Evolutionary conservation across 2,797 vertebrate species (phyloP), one percentile per base, ranked within the genome.

Genomic region (Microctenopoma lineatum): DNA sequence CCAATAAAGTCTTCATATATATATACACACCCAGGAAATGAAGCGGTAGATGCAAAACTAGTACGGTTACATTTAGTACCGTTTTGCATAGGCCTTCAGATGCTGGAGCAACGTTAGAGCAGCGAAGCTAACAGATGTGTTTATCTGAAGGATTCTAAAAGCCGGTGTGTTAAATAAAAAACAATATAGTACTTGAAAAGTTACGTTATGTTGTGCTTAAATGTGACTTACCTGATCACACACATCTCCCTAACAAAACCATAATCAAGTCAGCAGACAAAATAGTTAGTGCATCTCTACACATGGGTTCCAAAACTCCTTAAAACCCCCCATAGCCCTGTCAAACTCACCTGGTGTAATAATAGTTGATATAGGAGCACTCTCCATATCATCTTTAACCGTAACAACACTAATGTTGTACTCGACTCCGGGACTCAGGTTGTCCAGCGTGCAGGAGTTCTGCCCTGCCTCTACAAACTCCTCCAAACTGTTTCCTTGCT

Each of bases 371-470:
- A 98, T 75, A 9, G 98, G 97, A 21, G 77, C 14, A 39, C 98
- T 99, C 94, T 99, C 97, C 92, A 96, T 96, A 42, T 95, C 86
- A 0, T 95, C 95, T 87, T 98, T 99, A 25, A 99, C 94, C 0
- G 98, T 94, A 36, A 96, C 95, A 62, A 99, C 96, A 0, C 97
- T 99, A 92, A 99, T 89, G 0, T 98, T 98, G 92, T 99, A 99
- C 83, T 98, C 96, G 75, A 99, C 89, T 1, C 98, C 98, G 0
- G 98, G 97, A 84, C 73, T 96, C 70, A 99, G 93, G 79, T 95
- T 96, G 50, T 99, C 97, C 83, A 99, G 93, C 55, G 93, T 96
- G 87, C 95, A 98, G 29, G 95, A 95, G 74, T 93, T 98, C 87
- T 97, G 89, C 10, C 94, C 95, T 0, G 95, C 92, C 66, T 92